Evolutionary conservation across 2,888 invertebrate species (phyloP).

Genomic region (Priapulus caudatus): DNA sequence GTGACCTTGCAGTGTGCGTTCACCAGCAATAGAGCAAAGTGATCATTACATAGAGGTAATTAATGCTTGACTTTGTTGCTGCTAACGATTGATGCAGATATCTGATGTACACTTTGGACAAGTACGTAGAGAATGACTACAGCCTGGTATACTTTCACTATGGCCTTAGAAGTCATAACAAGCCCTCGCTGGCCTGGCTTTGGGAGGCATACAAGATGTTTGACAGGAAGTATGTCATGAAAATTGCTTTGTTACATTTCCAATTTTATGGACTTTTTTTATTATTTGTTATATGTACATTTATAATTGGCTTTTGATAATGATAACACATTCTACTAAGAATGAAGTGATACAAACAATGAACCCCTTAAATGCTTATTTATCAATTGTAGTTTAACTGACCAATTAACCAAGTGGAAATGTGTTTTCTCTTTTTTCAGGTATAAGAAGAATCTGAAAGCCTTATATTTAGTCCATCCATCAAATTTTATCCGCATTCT

Average conservation of each 20-base stretch:
- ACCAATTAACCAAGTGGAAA: too few relatives aligned
- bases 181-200: slow-evolving; percentile 87
- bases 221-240: slow-evolving; percentile 63
- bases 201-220: slow-evolving; percentile 94
- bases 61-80: too few relatives aligned
- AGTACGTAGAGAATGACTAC: slow-evolving; percentile 97
- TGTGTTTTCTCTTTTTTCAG: slow-evolving; percentile 29
- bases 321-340: neutral
- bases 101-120: slow-evolving; percentile 82
- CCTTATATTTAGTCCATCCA: slow-evolving; percentile 93
- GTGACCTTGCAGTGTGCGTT: too few relatives aligned
- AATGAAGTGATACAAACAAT: too few relatives aligned
- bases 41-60: too few relatives aligned
- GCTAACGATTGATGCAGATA: too few relatives aligned
- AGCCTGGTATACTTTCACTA: slow-evolving; percentile 95
- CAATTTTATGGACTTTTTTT: too few relatives aligned
- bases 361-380: too few relatives aligned
- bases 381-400: too few relatives aligned
- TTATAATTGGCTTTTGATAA: neutral
- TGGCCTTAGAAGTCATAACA: slow-evolving; percentile 87
- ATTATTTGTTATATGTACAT: neutral
- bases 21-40: too few relatives aligned
- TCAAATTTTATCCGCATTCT: slow-evolving; percentile 89
- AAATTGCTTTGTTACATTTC: too few relatives aligned
- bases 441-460: slow-evolving; percentile 97